These are phyloP conservation scores for Dicranocentrus wangi DNA, from an alignment of 2,888 invertebrate species.

Conservation along the genomic window DNA sequence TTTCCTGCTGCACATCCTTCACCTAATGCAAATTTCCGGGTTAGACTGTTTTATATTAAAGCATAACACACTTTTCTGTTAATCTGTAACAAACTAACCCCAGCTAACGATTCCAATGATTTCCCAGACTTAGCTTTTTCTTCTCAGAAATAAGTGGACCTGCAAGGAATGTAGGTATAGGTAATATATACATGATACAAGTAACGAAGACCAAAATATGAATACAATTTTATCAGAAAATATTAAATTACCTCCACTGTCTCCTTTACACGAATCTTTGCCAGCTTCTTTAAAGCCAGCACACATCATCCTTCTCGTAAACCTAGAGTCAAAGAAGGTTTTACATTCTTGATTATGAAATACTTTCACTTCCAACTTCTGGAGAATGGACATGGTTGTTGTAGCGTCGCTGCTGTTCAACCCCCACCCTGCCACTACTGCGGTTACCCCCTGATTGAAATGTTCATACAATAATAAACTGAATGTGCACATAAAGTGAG, in stretches of 20 bases:
- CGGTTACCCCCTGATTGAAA: constrained; percentile 6
- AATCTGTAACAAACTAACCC: constrained; percentile 33
- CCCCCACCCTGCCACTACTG: constrained; percentile 66
- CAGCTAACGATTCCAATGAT: constrained; percentile 69
- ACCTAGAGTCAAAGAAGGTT: constrained; percentile 56
- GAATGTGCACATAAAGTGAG: too few relatives aligned
- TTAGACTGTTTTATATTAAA: neutral
- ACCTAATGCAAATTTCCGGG: constrained; percentile 24
- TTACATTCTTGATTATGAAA: constrained; percentile 60
- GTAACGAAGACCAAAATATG: too few relatives aligned
- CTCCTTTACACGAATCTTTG: constrained; percentile 70
- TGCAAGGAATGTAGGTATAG: too few relatives aligned
- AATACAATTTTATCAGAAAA: too few relatives aligned
- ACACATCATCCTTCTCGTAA: constrained; percentile 65
- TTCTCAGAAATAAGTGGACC: constrained; percentile 65
- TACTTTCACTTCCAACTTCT: constrained; percentile 68
- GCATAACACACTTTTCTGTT: neutral
- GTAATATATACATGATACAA: too few relatives aligned
- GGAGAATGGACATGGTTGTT: constrained; percentile 62
- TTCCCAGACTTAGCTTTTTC: constrained; percentile 64
- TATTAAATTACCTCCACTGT: constrained; percentile 62
- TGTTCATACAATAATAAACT: neutral
- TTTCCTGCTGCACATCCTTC: constrained; percentile 67
- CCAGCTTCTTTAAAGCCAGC: constrained; percentile 69
- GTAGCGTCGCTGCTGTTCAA: constrained; percentile 53